Percentiles rank a stretch among this genome's conserved stretches.
These are phyloP conservation scores for Sebastes matsubarae DNA, from an alignment of 2,797 vertebrate genomes.

Conservation along the genomic window DNA sequence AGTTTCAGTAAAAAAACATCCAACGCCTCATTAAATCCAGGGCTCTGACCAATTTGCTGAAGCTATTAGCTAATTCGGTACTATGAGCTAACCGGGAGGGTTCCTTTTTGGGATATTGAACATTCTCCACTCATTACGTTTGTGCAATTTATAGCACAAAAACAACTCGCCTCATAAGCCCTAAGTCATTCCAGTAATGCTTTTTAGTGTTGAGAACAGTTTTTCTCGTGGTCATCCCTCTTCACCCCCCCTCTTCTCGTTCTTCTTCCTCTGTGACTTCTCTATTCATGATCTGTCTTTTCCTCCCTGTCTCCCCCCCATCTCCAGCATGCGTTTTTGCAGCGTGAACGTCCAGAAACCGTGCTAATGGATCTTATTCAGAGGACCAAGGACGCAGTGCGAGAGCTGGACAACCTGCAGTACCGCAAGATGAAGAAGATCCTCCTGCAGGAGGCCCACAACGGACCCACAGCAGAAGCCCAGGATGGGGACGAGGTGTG, in stretches of 20 bases:
- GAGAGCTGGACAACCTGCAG: slow-evolving; percentile 93
- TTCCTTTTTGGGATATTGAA: neutral
- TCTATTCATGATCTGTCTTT: neutral
- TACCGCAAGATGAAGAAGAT: slow-evolving; percentile 98
- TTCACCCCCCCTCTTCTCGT: neutral
- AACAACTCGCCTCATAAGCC: neutral
- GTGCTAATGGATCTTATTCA: slow-evolving; percentile 98
- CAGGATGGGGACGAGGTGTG: slow-evolving; percentile 96
- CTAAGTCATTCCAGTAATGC: neutral
- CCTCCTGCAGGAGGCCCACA: slow-evolving; percentile 95
- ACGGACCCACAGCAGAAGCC: slow-evolving; percentile 91
- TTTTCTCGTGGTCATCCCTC: neutral
- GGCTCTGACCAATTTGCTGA: neutral
- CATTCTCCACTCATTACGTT: neutral
- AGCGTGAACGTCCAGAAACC: slow-evolving; percentile 94
- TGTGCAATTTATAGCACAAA: neutral
- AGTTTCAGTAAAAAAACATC: neutral
- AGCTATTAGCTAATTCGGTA: neutral
- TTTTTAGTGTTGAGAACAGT: neutral
- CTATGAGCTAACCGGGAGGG: neutral
- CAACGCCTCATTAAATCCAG: neutral
- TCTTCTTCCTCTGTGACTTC: neutral
- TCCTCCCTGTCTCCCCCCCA: neutral
- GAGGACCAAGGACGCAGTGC: slow-evolving; percentile 96
- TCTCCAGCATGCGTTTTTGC: slow-evolving; percentile 93